A percentile compares a stretch with the other conserved stretches of the same genome.
phyloP scores from a whole-genome alignment of 2,797 vertebrate genomes.

The Phylloscopus collybita region DNA sequence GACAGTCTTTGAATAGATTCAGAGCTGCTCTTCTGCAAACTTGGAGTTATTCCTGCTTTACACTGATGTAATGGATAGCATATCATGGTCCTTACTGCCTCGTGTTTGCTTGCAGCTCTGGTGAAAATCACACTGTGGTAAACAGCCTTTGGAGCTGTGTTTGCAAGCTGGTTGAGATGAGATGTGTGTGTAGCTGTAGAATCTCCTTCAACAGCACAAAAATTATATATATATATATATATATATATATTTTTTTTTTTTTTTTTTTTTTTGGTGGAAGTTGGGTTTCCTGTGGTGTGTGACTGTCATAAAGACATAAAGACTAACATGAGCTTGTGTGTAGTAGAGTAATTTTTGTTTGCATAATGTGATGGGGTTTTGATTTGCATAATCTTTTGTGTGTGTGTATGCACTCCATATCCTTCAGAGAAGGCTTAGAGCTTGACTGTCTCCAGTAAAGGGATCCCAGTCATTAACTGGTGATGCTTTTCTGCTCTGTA shows the following conservation, averaged over 20 bases:
- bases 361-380: background rate
- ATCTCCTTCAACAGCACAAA: background rate
- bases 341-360: slow-evolving; percentile 34
- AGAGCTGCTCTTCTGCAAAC: background rate
- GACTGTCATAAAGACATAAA: background rate
- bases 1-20: background rate
- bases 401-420: background rate
- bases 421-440: slow-evolving; percentile 8
- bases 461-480: slow-evolving; percentile 21
- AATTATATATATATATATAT: too few relatives aligned
- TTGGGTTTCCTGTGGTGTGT: background rate
- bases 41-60: background rate
- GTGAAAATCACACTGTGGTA: background rate
- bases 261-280: background rate
- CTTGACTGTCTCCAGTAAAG: background rate
- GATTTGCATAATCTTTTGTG: slow-evolving; percentile 26
- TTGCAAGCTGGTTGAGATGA: background rate
- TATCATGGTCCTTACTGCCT: background rate
- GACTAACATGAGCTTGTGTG: background rate
- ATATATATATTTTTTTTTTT: too few relatives aligned
- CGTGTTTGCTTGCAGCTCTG: background rate
- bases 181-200: background rate
- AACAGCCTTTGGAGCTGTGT: background rate
- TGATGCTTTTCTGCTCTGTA: slow-evolving; percentile 9
- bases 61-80: background rate